Evolutionary conservation across 2,797 vertebrate genomes (phyloP).

Genomic region (Acrossocheilus fasciatus): DNA sequence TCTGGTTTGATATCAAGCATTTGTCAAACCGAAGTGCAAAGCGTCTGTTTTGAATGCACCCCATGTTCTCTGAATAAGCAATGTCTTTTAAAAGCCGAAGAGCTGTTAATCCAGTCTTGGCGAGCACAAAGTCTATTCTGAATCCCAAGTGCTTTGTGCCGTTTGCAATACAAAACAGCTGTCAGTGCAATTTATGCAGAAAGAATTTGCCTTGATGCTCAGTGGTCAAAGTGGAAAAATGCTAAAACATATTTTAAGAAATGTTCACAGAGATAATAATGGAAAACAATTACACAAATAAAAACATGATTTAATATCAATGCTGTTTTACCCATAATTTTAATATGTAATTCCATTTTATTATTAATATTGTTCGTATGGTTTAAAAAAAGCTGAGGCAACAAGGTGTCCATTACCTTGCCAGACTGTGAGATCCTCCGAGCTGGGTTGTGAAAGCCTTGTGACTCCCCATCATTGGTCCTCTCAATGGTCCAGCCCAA

Average conservation of each 20-base stretch:
- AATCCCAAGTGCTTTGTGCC: background rate
- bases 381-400: too few relatives aligned
- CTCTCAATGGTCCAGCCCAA: constrained; percentile 94
- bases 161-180: background rate
- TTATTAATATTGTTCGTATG: too few relatives aligned
- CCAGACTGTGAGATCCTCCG: constrained; percentile 90
- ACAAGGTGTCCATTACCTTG: constrained; percentile 76
- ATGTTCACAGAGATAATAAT: background rate
- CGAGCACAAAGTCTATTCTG: background rate
- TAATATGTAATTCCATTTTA: too few relatives aligned
- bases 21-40: background rate
- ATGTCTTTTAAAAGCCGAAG: constrained; percentile 11
- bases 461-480: constrained; percentile 87
- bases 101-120: constrained; percentile 19
- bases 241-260: background rate
- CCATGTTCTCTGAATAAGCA: constrained; percentile 4
- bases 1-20: background rate
- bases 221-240: background rate
- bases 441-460: constrained; percentile 80
- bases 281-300: background rate
- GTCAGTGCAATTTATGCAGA: background rate
- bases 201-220: background rate
- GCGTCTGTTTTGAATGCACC: background rate
- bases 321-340: background rate
- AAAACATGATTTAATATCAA: background rate